phyloP scores from a whole-genome alignment of 1,140 invertebrate species.

The Dinoponera quadriceps region DNA sequence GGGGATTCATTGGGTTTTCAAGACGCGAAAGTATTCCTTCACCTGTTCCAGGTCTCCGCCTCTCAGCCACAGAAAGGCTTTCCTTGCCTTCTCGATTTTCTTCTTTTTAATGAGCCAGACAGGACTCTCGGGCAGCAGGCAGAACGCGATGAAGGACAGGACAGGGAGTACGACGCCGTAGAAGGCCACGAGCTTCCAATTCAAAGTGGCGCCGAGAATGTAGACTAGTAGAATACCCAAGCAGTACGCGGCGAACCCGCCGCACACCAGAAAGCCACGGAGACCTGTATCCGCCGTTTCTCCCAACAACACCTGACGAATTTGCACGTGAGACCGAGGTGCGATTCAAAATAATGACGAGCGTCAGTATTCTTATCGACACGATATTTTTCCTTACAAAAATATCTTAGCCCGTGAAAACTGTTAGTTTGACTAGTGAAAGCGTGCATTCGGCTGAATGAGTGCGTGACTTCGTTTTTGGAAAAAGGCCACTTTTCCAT shows the following conservation, averaged over 20 bases:
- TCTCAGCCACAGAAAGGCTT: constrained; percentile 89
- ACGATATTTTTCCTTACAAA: no score
- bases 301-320: constrained; percentile 88
- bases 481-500: no score
- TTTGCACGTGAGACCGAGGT: background rate
- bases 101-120: constrained; percentile 89
- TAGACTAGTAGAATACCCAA: constrained; percentile 91
- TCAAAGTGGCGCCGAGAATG: constrained; percentile 87
- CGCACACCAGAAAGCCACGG: constrained; percentile 88
- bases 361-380: no score
- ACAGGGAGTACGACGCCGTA: constrained; percentile 87
- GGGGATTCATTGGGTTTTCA: no score
- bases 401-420: no score
- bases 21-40: constrained; percentile 38
- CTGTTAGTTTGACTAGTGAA: background rate
- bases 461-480: no score
- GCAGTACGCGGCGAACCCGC: constrained; percentile 89
- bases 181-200: constrained; percentile 89
- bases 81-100: constrained; percentile 87
- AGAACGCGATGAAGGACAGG: constrained; percentile 86
- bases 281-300: constrained; percentile 90
- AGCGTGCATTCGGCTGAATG: no score
- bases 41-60: constrained; percentile 86
- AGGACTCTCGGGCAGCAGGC: constrained; percentile 90
- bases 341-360: background rate